A percentile compares a stretch with the other conserved stretches of the same genome.
These are phyloP conservation scores for Scolanthus callimorphus DNA, from an alignment of 92 coral and sea anemone species.

Conservation along the genomic window DNA sequence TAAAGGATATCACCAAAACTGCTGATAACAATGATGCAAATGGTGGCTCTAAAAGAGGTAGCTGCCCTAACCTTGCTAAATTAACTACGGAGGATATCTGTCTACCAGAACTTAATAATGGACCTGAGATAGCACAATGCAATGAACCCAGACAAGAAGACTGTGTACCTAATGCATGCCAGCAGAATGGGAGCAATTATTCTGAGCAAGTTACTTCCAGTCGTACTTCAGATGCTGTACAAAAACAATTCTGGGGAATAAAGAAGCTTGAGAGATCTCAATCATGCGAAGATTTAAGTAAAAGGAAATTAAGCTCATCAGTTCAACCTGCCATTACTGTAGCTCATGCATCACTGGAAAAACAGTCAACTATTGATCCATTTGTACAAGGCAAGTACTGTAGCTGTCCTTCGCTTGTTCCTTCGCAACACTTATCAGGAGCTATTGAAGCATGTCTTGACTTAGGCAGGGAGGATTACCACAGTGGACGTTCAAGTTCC, in stretches of 20 bases:
- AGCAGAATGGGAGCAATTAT: neutral
- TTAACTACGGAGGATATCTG: neutral
- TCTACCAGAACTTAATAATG: neutral
- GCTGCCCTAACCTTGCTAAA: neutral
- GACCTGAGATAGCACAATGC: neutral
- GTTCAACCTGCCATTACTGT: constrained; percentile 13
- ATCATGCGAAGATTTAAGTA: constrained; percentile 29
- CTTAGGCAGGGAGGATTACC: constrained; percentile 44
- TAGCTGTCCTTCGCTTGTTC: constrained; percentile 70
- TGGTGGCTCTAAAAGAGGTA: neutral
- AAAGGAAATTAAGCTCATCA: constrained; percentile 4
- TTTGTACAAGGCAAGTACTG: constrained; percentile 67
- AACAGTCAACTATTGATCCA: constrained; percentile 43
- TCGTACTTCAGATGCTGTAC: neutral
- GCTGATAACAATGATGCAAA: neutral
- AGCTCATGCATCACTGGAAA: constrained; percentile 28
- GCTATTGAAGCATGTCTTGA: constrained; percentile 55
- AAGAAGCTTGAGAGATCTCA: constrained; percentile 1
- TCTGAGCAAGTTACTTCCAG: neutral
- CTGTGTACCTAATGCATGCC: neutral
- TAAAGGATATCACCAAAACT: neutral
- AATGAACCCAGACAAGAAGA: neutral
- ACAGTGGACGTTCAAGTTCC: no score
- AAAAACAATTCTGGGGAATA: neutral
- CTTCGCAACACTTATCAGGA: constrained; percentile 45